These are phyloP conservation scores for Encarsia formosa DNA, from an alignment of 2,888 invertebrate genomes.

Conservation along the genomic window DNA sequence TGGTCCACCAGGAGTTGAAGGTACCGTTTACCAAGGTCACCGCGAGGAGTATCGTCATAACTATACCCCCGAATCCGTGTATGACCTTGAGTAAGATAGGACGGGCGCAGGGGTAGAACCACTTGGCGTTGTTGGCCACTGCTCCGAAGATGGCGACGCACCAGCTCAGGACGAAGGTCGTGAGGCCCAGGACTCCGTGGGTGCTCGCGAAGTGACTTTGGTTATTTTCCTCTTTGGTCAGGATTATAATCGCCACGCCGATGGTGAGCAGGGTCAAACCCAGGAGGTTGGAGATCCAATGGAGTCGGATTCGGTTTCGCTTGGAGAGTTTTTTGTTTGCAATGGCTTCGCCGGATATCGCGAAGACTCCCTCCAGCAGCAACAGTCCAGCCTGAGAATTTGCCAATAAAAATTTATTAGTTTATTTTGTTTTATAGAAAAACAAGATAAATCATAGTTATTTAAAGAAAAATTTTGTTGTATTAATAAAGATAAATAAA, in stretches of 20 bases:
- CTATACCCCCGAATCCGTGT: conserved; percentile 42
- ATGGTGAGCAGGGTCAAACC: conserved; percentile 38
- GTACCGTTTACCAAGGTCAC: conserved; percentile 43
- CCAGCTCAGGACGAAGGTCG: conserved; percentile 36
- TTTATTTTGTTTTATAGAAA: neutral
- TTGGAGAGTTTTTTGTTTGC: conserved; percentile 35
- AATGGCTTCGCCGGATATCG: conserved; percentile 43
- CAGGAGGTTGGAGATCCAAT: conserved; percentile 41
- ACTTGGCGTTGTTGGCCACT: conserved; percentile 41
- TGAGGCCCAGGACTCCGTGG: conserved; percentile 41
- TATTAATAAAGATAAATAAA: neutral
- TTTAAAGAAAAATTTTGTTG: neutral
- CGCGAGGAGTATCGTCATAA: conserved; percentile 37
- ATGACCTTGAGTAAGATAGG: conserved; percentile 42
- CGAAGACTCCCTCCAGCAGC: conserved; percentile 41
- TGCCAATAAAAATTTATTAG: too few species aligned
- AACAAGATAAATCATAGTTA: neutral
- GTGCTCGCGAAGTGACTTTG: conserved; percentile 36
- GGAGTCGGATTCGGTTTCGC: conserved; percentile 37
- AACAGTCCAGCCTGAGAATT: conserved; percentile 38
- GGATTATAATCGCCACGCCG: conserved; percentile 39
- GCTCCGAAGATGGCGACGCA: conserved; percentile 38
- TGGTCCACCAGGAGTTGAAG: conserved; percentile 36
- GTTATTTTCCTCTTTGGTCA: conserved; percentile 34
- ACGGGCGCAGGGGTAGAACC: conserved; percentile 41